These are phyloP conservation scores for Ceyx erithaca DNA, from an alignment of 2,797 vertebrate genomes.

Conservation along the genomic window DNA sequence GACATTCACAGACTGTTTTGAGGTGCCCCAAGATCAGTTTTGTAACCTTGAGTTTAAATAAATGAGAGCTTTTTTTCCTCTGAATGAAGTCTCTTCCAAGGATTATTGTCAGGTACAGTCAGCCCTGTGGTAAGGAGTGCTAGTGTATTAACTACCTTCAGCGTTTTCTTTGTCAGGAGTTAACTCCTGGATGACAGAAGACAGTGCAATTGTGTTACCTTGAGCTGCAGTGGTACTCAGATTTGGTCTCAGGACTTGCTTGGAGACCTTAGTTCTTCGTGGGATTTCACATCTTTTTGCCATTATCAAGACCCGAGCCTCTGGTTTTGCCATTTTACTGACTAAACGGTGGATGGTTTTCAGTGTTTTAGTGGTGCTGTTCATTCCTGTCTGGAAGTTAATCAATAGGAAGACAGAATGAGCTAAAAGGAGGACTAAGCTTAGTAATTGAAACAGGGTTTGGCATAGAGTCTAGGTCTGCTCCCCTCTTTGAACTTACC, in stretches of 20 bases:
- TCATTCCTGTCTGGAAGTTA: not conserved
- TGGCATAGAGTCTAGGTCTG: not conserved
- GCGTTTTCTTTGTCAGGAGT: not conserved
- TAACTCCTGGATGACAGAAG: not conserved
- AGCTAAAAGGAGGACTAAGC: not conserved
- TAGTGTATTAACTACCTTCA: not conserved
- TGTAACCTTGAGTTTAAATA: too few species aligned
- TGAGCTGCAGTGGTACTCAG: not conserved
- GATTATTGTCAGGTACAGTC: not conserved
- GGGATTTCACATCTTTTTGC: not conserved
- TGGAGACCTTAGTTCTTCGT: not conserved
- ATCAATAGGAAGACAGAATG: not conserved
- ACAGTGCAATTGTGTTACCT: not conserved
- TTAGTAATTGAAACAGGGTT: not conserved
- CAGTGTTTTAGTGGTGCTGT: not conserved
- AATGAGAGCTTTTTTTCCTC: not conserved
- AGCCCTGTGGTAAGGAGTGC: not conserved
- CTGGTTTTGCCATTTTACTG: not conserved
- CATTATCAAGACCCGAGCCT: not conserved
- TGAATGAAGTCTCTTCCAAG: not conserved
- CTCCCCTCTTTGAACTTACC: not conserved
- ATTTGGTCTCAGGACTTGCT: not conserved
- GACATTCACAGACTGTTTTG: too few species aligned
- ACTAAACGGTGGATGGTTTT: not conserved
- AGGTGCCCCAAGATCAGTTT: too few species aligned